Percentiles rank a stretch among this genome's conserved stretches.
Conservation (phyloP, 2,797 vertebrate genomes). For the Aythya fuligula region DNA sequence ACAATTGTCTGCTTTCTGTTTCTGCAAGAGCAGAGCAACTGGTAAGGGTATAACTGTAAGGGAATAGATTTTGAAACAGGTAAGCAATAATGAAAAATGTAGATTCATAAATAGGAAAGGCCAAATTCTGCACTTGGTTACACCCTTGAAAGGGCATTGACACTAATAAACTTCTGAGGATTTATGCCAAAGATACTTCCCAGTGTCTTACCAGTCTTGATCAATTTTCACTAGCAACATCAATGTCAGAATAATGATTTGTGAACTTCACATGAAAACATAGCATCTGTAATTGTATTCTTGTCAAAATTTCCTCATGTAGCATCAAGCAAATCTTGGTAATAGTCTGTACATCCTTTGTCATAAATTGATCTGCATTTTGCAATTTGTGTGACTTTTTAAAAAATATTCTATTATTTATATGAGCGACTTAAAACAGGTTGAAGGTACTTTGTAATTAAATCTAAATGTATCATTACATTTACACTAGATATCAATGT, state of each 20-base stretch:
- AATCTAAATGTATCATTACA: not conserved
- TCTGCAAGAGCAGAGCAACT: not conserved
- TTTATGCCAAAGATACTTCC: not conserved
- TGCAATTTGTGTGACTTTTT: not conserved
- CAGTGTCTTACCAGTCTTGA: not conserved
- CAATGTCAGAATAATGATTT: not conserved
- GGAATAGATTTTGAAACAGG: not conserved
- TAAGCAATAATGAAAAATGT: slow-evolving; percentile 29
- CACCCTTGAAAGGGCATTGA: not conserved
- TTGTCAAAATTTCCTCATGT: not conserved
- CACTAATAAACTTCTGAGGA: not conserved
- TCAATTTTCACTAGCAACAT: not conserved
- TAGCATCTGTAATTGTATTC: not conserved
- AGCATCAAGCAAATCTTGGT: not conserved
- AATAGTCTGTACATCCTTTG: not conserved
- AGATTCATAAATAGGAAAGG: not conserved
- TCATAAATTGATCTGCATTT: not conserved
- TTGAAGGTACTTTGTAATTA: not conserved
- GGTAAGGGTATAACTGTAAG: not conserved
- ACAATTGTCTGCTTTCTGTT: not conserved
- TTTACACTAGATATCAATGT: too few relatives aligned
- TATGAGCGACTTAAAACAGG: not conserved
- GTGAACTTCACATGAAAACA: not conserved
- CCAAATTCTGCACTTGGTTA: not conserved
- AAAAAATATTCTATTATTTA: not conserved